A percentile compares a stretch with the other conserved stretches of the same genome.
Conservation (phyloP, 2,888 invertebrate species). For the Bellardia bayeri region DNA sequence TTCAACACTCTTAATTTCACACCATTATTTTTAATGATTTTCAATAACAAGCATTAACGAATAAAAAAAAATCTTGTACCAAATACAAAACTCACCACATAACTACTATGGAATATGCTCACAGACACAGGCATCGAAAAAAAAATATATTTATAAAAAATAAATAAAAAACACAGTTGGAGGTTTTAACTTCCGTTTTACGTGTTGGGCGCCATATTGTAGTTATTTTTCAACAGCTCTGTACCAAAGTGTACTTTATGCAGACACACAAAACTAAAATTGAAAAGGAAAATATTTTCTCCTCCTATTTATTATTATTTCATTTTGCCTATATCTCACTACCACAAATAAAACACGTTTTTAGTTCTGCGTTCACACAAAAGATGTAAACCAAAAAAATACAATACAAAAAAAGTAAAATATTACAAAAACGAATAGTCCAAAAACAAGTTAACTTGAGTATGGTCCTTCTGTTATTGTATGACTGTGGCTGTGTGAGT, state of each 20-base stretch:
- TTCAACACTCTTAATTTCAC: background rate
- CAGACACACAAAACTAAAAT: constrained; percentile 34
- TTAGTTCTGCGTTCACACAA: constrained; percentile 32
- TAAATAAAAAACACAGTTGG: constrained; percentile 40
- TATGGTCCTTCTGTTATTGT: background rate
- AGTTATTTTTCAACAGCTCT: constrained; percentile 40
- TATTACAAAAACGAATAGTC: constrained; percentile 17
- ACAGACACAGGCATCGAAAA: constrained; percentile 8
- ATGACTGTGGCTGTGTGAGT: background rate
- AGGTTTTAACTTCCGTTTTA: constrained; percentile 64
- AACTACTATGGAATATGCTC: constrained; percentile 14
- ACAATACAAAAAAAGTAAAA: background rate
- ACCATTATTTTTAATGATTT: constrained; percentile 24
- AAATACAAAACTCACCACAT: constrained; percentile 23
- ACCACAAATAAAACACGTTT: constrained; percentile 46
- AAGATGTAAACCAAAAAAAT: constrained; percentile 21
- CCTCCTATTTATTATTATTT: background rate
- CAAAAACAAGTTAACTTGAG: constrained; percentile 32
- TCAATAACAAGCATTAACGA: background rate
- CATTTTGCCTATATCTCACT: constrained; percentile 5
- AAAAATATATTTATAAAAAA: constrained; percentile 9
- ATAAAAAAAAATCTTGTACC: background rate
- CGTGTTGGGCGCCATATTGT: constrained; percentile 64
- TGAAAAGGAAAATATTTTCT: constrained; percentile 56
- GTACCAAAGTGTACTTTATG: constrained; percentile 17